phyloP scores from a whole-genome alignment of 2,113 vertebrate genomes.

The Myxocyprinus asiaticus region DNA sequence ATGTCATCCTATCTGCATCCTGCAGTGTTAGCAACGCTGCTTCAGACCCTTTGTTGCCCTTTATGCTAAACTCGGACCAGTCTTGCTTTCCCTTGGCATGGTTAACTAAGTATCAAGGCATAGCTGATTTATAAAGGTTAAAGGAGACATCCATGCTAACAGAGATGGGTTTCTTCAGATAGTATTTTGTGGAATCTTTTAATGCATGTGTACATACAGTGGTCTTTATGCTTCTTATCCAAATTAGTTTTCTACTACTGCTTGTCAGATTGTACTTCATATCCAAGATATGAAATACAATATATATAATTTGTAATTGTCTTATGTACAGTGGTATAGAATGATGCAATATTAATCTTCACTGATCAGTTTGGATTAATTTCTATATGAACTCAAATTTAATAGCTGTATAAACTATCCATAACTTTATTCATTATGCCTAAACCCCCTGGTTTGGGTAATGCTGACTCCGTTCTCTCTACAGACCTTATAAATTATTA shows the following conservation, averaged over 20 bases:
- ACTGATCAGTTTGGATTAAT: not conserved
- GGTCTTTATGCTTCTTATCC: too few species aligned
- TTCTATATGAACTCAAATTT: not conserved
- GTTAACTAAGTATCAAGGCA: not conserved
- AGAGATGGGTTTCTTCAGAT: not conserved
- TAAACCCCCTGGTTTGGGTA: not conserved
- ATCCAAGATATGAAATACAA: not conserved
- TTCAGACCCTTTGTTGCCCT: slow-evolving; percentile 40
- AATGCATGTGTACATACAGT: not conserved
- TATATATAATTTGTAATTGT: not conserved
- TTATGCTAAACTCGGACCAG: slow-evolving; percentile 43
- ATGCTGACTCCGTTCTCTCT: not conserved
- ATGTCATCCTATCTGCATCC: slow-evolving; percentile 57
- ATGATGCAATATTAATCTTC: not conserved
- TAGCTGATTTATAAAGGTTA: not conserved
- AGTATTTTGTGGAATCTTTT: not conserved
- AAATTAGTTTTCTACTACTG: not conserved
- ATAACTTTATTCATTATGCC: not conserved
- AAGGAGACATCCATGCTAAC: not conserved
- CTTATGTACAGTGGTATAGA: not conserved
- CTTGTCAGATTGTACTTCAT: not conserved
- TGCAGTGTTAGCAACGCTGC: slow-evolving; percentile 47
- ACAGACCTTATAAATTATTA: too few species aligned
- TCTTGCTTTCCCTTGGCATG: slow-evolving; percentile 26
- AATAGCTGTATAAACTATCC: not conserved